Evolutionary conservation across 2,113 vertebrate genomes (phyloP).

Genomic region (Apaloderma vittatum): DNA sequence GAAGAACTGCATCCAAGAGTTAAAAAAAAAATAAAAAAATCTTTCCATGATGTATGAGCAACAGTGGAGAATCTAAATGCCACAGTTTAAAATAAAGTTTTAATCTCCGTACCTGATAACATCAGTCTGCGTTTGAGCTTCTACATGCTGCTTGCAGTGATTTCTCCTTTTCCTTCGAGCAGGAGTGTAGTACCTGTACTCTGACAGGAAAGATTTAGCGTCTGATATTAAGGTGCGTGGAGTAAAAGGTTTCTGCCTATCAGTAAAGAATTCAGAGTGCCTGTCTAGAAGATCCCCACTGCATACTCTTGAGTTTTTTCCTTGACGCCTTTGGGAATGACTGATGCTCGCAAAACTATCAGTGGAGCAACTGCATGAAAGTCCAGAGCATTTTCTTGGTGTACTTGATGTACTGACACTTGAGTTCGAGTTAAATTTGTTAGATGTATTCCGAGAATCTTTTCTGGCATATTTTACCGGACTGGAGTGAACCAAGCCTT

Average conservation of each 20-base stretch:
- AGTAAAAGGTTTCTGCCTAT: slow-evolving; percentile 84
- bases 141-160: background rate
- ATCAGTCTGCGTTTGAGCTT: slow-evolving; percentile 81
- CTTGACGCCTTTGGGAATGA: slow-evolving; percentile 64
- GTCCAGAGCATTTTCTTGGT: background rate
- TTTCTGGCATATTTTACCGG: background rate
- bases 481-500: background rate
- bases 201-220: slow-evolving; percentile 86
- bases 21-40: background rate
- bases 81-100: background rate
- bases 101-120: slow-evolving; percentile 80
- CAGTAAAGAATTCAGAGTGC: slow-evolving; percentile 88
- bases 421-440: background rate
- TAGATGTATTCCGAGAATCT: background rate
- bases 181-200: slow-evolving; percentile 91
- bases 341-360: background rate
- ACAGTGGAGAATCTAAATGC: background rate
- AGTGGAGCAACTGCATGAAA: background rate
- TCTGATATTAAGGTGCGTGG: slow-evolving; percentile 91
- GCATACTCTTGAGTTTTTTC: slow-evolving; percentile 77
- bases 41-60: background rate
- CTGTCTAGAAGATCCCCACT: slow-evolving; percentile 89
- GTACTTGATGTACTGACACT: background rate
- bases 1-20: background rate
- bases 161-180: slow-evolving; percentile 76